Conservation (phyloP, 2,113 vertebrate species). For the Andinoacara biseriatus region DNA sequence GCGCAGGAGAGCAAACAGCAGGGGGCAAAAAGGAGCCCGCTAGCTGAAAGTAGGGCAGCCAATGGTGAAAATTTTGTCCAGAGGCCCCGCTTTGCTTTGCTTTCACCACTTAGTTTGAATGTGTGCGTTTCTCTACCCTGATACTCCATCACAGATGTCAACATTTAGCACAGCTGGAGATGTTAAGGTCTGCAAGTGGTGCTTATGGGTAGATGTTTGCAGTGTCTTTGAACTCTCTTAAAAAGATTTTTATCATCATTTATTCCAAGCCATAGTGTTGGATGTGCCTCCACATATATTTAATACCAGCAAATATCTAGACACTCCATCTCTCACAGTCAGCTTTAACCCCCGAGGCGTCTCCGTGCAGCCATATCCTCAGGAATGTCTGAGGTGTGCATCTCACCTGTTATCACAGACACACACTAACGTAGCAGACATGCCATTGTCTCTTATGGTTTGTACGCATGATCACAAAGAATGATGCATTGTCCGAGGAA, state of each 20-base stretch:
- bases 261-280: neutral
- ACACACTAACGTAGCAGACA: slow-evolving; percentile 24
- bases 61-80: slow-evolving; percentile 26
- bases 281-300: neutral
- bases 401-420: slow-evolving; percentile 28
- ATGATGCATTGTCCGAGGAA: neutral
- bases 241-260: neutral
- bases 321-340: slow-evolving; percentile 6
- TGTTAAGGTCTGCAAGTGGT: neutral
- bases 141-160: slow-evolving; percentile 1
- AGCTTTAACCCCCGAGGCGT: slow-evolving; percentile 26
- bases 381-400: slow-evolving; percentile 51
- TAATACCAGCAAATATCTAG: slow-evolving; percentile 9
- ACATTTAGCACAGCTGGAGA: neutral
- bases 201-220: neutral
- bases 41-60: slow-evolving; percentile 68
- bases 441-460: slow-evolving; percentile 39
- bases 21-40: slow-evolving; percentile 53
- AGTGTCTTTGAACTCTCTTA: neutral
- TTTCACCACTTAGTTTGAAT: slow-evolving; percentile 31
- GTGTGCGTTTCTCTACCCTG: neutral
- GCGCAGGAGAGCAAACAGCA: slow-evolving; percentile 26
- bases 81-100: slow-evolving; percentile 51
- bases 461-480: slow-evolving; percentile 24
- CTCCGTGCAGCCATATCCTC: slow-evolving; percentile 47